Conservation (phyloP, 1,140 invertebrate species). For the Akabosia matsudoensis region DNA sequence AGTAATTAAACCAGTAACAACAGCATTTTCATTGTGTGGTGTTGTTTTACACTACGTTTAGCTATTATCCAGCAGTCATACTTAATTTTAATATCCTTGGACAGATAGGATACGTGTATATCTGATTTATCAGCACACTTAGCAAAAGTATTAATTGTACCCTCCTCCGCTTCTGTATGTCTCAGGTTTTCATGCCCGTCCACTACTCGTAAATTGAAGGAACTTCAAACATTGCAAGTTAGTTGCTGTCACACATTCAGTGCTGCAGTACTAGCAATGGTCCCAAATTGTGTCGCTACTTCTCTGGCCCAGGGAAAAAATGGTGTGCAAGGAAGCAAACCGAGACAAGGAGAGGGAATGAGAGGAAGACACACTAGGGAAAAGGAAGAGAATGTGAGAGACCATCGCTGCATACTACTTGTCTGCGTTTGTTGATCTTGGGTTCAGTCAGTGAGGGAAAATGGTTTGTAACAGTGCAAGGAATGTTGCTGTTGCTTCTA, state of each 20-base stretch:
- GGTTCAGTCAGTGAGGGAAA: background rate
- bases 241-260: background rate
- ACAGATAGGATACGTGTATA: too few relatives aligned
- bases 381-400: background rate
- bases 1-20: too few relatives aligned
- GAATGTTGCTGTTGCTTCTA: background rate
- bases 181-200: background rate
- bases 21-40: too few relatives aligned
- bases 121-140: too few relatives aligned
- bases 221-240: background rate
- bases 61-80: too few relatives aligned
- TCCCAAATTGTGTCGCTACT: background rate
- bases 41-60: too few relatives aligned
- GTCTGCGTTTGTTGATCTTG: slow-evolving; percentile 2
- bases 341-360: background rate
- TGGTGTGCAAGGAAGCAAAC: background rate
- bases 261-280: background rate
- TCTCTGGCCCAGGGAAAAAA: background rate
- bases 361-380: background rate
- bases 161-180: background rate
- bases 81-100: too few relatives aligned
- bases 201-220: background rate
- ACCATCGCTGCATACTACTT: background rate
- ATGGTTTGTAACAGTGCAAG: background rate
- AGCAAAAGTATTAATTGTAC: background rate